Percentiles rank a stretch among this genome's conserved stretches.
These are phyloP conservation scores for Cheilosia pagana DNA, from an alignment of 2,888 invertebrate genomes.

Conservation along the genomic window DNA sequence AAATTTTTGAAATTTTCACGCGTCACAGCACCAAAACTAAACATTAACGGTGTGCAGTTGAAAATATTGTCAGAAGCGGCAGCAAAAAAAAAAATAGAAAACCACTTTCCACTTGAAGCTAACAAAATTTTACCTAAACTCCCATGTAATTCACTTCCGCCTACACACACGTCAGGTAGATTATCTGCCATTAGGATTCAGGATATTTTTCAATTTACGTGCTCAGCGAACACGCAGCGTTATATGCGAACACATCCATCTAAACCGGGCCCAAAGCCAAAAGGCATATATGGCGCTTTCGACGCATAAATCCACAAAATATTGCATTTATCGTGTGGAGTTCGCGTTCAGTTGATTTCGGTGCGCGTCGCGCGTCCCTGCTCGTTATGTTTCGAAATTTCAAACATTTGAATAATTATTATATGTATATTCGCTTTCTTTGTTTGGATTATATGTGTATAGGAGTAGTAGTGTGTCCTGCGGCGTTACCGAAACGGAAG, in stretches of 20 bases:
- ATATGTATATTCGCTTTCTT: conserved; percentile 62
- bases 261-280: conserved; percentile 1
- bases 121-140: conserved; percentile 49
- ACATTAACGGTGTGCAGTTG: background rate
- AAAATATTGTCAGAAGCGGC: background rate
- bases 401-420: conserved; percentile 71
- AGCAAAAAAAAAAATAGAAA: background rate
- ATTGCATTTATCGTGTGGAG: conserved; percentile 63
- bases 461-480: background rate
- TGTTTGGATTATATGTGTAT: conserved; percentile 25
- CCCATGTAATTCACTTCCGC: conserved; percentile 71
- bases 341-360: conserved; percentile 28
- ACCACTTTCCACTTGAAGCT: conserved; percentile 9
- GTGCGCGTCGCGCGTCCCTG: conserved; percentile 19
- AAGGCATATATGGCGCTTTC: conserved; percentile 41
- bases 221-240: conserved; percentile 55
- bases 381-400: conserved; percentile 28
- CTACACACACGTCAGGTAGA: conserved; percentile 60
- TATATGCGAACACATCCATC: conserved; percentile 43
- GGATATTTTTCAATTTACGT: conserved; percentile 73
- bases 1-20: background rate
- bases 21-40: background rate
- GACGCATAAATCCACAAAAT: conserved; percentile 71
- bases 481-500: background rate
- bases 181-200: conserved; percentile 64